Conservation (phyloP, 2,888 invertebrate species). For the Gasteruption jaculator region DNA sequence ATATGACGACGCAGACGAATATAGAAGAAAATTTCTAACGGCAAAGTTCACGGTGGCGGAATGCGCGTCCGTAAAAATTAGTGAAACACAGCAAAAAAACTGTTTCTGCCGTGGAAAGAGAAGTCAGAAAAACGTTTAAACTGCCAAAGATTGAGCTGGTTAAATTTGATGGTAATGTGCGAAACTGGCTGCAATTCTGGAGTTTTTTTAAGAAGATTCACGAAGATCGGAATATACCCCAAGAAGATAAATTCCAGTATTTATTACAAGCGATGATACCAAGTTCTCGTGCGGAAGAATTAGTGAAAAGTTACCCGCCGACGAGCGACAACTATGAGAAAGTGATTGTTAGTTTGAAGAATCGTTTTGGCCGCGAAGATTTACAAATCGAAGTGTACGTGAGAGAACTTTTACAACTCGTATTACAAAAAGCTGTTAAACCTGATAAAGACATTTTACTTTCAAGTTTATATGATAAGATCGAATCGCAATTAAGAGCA, state of each 20-base stretch:
- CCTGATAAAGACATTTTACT: background rate
- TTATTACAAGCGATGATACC: constrained; percentile 24
- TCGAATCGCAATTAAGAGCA: constrained; percentile 5
- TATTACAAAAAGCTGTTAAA: constrained; percentile 9
- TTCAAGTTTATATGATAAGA: constrained; percentile 6
- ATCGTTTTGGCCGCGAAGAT: constrained; percentile 14
- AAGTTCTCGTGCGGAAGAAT: constrained; percentile 26
- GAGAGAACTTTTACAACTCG: constrained; percentile 9
- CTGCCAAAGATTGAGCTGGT: constrained; percentile 23
- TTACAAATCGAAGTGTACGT: constrained; percentile 7
- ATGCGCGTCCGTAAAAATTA: background rate
- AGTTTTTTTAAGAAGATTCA: constrained; percentile 30
- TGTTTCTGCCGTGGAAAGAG: background rate
- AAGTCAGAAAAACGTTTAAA: constrained; percentile 7
- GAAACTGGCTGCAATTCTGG: constrained; percentile 32
- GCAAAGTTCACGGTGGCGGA: background rate
- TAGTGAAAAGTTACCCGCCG: constrained; percentile 29
- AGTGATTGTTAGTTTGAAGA: constrained; percentile 25
- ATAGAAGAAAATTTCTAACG: background rate
- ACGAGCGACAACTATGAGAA: constrained; percentile 31
- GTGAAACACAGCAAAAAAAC: background rate
- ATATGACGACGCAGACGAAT: constrained; percentile 13
- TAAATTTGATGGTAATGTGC: constrained; percentile 26
- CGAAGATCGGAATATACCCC: constrained; percentile 21
- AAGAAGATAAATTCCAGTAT: constrained; percentile 31